Base-by-base conservation (phyloP, 2,113 vertebrate species). In the Sturnira hondurensis region DNA sequence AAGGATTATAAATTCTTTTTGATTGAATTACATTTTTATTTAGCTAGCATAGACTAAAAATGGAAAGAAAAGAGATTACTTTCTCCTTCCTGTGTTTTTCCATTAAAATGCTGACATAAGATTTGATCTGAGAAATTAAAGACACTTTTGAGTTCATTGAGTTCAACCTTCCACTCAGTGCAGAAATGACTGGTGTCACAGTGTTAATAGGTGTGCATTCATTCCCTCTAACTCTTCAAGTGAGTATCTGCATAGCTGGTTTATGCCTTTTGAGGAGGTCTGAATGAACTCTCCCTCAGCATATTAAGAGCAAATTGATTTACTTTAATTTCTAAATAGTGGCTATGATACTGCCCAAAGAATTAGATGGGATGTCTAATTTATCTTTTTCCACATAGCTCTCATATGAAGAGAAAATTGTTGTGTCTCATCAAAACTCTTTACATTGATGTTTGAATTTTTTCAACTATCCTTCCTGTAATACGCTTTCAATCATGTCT, bases 61-160 rank as follows among this genome's bases (percentile, higher is more conserved):
- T 2, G 4, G n/a, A 22, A n/a, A 70, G 5, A 76, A 56, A 71
- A 78, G 7, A 50, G 19, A 68, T 86, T 4, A 65, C 65, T 9
- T 76, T 90, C 71, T n/a, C 4, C 50, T 73, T 87, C 58, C 3
- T 36, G 24, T 82, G 56, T 36, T 61, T 73, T 38, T 22, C 7
- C 14, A 89, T 82, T 82, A 92, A 85, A 92, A 91, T 52, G 14
- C 74, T 87, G 14, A 58, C 0, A 33, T 41, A 67, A 31, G 5
- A 95, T 93, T 88, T 43, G 13, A 86, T 70, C 16, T 86, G 61
- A 89, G 47, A 95, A 94, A 93, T 0, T 47, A 38, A 89, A 94
- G 65, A 47, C 19, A 85, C n/a, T 70, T 82, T 65, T 31, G 24
- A 90, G 28, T 65, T 89, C 43, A 65, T 28, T 50, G 15, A 74